Evolutionary conservation across 2,888 invertebrate species (phyloP).

Genomic region (Andrena marginata): DNA sequence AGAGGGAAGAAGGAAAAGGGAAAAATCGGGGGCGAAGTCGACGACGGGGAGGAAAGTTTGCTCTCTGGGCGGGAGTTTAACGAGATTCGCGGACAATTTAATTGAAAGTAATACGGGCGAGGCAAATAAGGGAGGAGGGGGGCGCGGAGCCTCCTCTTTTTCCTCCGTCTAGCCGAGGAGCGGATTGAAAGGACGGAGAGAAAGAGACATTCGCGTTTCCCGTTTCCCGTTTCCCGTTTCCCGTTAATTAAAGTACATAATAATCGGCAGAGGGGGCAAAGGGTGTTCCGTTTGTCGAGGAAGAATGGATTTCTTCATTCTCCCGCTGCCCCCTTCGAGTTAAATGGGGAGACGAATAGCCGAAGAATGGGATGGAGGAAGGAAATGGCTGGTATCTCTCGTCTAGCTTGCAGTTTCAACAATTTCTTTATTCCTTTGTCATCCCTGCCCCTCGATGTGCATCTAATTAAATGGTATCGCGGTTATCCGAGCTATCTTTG

Average conservation of each 20-base stretch:
- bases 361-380: not conserved
- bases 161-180: conserved; percentile 5
- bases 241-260: conserved; percentile 54
- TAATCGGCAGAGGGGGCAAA: conserved; percentile 31
- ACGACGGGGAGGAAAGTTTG: conserved; percentile 33
- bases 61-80: conserved; percentile 41
- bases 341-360: not conserved
- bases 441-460: not conserved
- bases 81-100: conserved; percentile 60
- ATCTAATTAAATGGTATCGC: too few species aligned
- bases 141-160: conserved; percentile 5
- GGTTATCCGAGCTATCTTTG: too few species aligned
- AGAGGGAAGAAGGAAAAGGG: not conserved
- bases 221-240: conserved; percentile 53
- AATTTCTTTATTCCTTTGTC: not conserved
- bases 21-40: conserved; percentile 10
- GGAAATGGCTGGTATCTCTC: not conserved
- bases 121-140: conserved; percentile 30
- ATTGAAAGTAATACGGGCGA: conserved; percentile 57
- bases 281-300: conserved; percentile 14
- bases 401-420: not conserved
- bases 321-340: not conserved
- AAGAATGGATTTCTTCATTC: not conserved
- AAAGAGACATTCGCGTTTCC: conserved; percentile 39
- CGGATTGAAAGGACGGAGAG: conserved; percentile 25